These are phyloP conservation scores for Galeopsomyia nigrocyanea DNA, from an alignment of 2,888 invertebrate genomes.

Conservation along the genomic window DNA sequence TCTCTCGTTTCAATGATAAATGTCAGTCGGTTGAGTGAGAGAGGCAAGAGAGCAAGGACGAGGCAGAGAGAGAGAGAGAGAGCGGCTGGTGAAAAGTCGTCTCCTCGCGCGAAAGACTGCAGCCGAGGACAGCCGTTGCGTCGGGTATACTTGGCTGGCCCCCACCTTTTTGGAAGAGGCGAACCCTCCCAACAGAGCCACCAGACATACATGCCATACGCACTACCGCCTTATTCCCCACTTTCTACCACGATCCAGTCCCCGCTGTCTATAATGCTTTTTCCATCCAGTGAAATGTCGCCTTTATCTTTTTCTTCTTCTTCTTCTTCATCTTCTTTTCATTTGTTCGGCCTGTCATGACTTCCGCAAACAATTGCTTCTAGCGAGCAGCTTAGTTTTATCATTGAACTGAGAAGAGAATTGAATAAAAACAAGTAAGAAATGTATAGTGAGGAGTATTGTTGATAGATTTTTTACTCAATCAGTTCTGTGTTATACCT, in stretches of 20 bases:
- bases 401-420: no score
- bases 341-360: no score
- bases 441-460: no score
- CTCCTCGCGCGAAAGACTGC: slow-evolving; percentile 63
- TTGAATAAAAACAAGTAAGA: no score
- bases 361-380: no score
- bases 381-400: no score
- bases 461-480: no score
- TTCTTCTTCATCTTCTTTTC: no score
- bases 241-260: slow-evolving; percentile 3
- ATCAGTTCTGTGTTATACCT: no score
- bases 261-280: neutral
- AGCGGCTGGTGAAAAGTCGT: slow-evolving; percentile 53
- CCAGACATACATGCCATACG: neutral
- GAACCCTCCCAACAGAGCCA: no score
- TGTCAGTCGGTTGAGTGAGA: slow-evolving; percentile 56
- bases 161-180: slow-evolving; percentile 55
- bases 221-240: slow-evolving; percentile 19
- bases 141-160: slow-evolving; percentile 64
- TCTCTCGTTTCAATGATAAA: slow-evolving; percentile 14
- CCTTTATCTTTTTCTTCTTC: no score
- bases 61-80: neutral
- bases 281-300: neutral
- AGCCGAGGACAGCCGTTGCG: slow-evolving; percentile 56
- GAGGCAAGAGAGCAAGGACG: no score